Conservation (phyloP, 2,797 vertebrate genomes). For the Perodicticus potto region DNA sequence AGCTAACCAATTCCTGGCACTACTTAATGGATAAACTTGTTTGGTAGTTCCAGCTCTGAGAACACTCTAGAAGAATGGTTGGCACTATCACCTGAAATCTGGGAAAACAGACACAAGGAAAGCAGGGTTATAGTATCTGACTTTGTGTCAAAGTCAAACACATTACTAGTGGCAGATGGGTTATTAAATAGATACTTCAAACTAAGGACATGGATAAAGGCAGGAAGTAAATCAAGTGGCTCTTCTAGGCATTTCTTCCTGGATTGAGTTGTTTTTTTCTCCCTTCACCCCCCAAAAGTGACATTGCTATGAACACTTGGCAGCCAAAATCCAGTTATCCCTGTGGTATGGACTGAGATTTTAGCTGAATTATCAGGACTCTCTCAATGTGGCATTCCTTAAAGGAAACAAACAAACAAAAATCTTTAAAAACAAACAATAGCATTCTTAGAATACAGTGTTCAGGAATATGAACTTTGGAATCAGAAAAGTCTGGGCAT, state of each 20-base stretch:
- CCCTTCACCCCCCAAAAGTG: neutral
- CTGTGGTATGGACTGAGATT: neutral
- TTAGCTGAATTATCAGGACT: conserved; percentile 63
- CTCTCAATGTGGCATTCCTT: neutral
- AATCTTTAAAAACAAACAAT: conserved; percentile 34
- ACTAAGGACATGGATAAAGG: conserved; percentile 59
- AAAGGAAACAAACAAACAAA: conserved; percentile 17
- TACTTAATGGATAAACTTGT: conserved; percentile 68
- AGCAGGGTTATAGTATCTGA: conserved; percentile 29
- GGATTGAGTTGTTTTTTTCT: neutral
- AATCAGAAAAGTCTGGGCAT: conserved; percentile 46
- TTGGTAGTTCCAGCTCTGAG: conserved; percentile 51
- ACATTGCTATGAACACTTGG: neutral
- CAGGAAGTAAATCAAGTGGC: conserved; percentile 54
- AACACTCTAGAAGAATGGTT: conserved; percentile 46
- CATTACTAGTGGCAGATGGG: conserved; percentile 39
- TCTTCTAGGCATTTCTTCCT: conserved; percentile 70
- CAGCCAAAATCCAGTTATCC: neutral
- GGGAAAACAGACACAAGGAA: conserved; percentile 41
- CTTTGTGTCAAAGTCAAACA: conserved; percentile 55
- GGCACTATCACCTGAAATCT: conserved; percentile 45
- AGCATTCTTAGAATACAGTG: conserved; percentile 51
- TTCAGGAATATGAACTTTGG: conserved; percentile 32
- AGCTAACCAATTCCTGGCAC: conserved; percentile 65
- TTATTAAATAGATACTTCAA: conserved; percentile 65